Conservation (phyloP, 2,797 vertebrate genomes). For the Dicrostonyx torquatus region DNA sequence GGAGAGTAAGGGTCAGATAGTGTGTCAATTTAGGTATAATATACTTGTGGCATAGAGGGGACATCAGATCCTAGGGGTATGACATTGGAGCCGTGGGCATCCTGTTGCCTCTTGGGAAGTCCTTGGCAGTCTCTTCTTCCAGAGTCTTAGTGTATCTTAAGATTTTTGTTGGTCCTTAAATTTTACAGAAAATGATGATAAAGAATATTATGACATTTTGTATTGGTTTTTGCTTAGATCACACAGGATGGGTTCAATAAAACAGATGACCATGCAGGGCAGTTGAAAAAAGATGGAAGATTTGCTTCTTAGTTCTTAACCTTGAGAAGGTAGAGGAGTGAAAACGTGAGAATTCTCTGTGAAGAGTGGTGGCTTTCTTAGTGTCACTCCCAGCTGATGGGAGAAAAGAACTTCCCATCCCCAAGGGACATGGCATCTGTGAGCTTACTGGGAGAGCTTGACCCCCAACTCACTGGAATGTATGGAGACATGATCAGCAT, state of each 20-base stretch:
- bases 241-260: not conserved
- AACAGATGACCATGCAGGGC: not conserved
- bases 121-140: not conserved
- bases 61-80: not conserved
- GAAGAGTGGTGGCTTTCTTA: not conserved
- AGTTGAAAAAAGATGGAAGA: not conserved
- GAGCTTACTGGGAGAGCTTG: not conserved
- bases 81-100: rapidly evolving
- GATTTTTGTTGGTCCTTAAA: not conserved
- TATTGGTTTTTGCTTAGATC: not conserved
- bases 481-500: rapidly evolving
- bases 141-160: not conserved
- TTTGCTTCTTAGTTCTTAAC: not conserved
- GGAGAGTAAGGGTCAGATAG: not conserved
- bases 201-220: not conserved
- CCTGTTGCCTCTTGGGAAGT: not conserved
- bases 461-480: not conserved
- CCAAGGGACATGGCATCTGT: not conserved
- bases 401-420: not conserved
- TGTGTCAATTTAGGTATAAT: not conserved
- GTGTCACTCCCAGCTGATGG: not conserved
- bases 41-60: not conserved
- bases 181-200: not conserved
- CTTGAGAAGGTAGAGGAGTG: not conserved
- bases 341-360: not conserved